A percentile compares a stretch with the other conserved stretches of the same genome.
These are phyloP conservation scores for Pseudomyrmex concolor DNA, from an alignment of 1,140 invertebrate species.

Conservation along the genomic window DNA sequence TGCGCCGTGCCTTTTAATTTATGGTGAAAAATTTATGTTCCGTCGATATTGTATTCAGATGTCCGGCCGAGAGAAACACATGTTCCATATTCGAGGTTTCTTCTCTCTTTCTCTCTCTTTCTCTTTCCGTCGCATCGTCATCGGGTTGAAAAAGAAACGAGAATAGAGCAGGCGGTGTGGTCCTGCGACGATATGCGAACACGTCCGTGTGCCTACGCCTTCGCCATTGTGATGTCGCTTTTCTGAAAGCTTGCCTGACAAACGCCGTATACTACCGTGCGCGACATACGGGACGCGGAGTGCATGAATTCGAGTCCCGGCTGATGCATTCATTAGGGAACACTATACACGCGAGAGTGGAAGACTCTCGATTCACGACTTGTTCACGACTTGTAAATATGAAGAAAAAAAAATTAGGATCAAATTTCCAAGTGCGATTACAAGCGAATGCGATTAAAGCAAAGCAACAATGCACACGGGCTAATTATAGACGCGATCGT, in stretches of 20 bases:
- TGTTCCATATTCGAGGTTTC: conserved; percentile 52
- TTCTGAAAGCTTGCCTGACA: conserved; percentile 39
- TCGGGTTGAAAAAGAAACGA: conserved; percentile 43
- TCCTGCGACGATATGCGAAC: conserved; percentile 51
- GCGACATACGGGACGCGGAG: conserved; percentile 7
- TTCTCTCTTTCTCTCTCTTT: neutral
- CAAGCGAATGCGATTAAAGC: too few species aligned
- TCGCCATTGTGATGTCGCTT: conserved; percentile 58
- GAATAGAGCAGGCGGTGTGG: conserved; percentile 33
- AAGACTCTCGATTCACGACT: neutral
- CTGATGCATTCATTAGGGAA: conserved; percentile 42
- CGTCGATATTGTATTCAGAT: conserved; percentile 77
- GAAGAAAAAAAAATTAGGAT: neutral
- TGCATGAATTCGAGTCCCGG: conserved; percentile 31
- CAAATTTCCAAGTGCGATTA: too few species aligned
- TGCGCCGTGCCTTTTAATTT: conserved; percentile 73
- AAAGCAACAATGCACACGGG: neutral
- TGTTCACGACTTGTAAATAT: neutral
- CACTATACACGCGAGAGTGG: too few species aligned
- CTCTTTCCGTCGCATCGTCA: too few species aligned
- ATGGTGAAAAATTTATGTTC: conserved; percentile 77
- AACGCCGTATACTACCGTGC: conserved; percentile 40
- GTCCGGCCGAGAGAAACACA: conserved; percentile 69
- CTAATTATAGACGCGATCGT: neutral
- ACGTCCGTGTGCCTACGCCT: conserved; percentile 55